These are phyloP conservation scores for Schizopygopsis malacanthus DNA, from an alignment of 2,797 vertebrate species.

Conservation along the genomic window DNA sequence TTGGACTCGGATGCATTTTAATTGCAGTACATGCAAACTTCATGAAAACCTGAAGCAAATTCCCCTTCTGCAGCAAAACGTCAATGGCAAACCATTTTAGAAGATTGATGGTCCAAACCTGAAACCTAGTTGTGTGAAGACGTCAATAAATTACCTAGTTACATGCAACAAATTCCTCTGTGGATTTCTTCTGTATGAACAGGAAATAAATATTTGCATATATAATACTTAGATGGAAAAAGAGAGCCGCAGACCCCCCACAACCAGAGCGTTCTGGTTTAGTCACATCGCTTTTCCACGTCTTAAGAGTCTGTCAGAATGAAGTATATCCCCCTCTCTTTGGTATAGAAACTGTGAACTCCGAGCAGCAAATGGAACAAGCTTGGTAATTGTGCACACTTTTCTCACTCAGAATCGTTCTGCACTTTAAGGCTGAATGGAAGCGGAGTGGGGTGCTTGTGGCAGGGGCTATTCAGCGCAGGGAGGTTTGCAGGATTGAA, in stretches of 20 bases:
- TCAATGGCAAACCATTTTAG: slow-evolving; percentile 15
- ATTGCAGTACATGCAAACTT: slow-evolving; percentile 8
- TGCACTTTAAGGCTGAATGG: slow-evolving; percentile 49
- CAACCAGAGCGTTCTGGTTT: not conserved
- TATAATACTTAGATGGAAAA: slow-evolving; percentile 16
- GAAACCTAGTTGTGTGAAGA: not conserved
- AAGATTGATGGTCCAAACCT: slow-evolving; percentile 7
- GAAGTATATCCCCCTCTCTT: slow-evolving; percentile 28
- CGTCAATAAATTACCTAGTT: slow-evolving; percentile 1
- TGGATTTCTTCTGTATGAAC: not conserved
- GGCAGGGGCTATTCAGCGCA: slow-evolving; percentile 50
- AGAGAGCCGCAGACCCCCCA: not conserved
- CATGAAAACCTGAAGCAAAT: slow-evolving; percentile 31
- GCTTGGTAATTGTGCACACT: slow-evolving; percentile 45
- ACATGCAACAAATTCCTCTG: not conserved
- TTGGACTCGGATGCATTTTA: not conserved
- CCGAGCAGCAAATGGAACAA: slow-evolving; percentile 36
- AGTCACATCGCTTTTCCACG: not conserved
- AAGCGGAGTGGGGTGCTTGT: slow-evolving; percentile 31
- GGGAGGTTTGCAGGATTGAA: slow-evolving; percentile 53
- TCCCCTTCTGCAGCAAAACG: not conserved
- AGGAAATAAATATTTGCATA: slow-evolving; percentile 1
- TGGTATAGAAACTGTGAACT: slow-evolving; percentile 33
- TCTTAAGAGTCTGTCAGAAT: slow-evolving; percentile 17
- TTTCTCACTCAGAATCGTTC: slow-evolving; percentile 35